Conservation (phyloP, 2,113 vertebrate genomes). For the Lepisosteus osseus region DNA sequence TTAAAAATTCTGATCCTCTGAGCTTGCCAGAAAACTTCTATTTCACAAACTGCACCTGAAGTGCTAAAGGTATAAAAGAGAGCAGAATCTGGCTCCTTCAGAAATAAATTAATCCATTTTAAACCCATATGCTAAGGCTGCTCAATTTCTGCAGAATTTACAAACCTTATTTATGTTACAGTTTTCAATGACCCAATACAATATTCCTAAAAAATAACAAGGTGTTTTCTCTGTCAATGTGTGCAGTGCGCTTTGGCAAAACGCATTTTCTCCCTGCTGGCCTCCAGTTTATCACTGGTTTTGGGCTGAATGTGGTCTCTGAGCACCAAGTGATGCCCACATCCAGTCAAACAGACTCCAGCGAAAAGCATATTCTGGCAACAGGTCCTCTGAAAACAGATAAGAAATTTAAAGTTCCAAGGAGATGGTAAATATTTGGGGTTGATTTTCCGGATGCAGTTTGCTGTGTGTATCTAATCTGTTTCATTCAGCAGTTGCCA, state of each 20-base stretch:
- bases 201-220: too few relatives aligned
- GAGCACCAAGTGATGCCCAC: background rate
- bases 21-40: conserved; percentile 26
- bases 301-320: background rate
- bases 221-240: background rate
- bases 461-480: too few relatives aligned
- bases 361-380: too few relatives aligned
- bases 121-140: conserved; percentile 36
- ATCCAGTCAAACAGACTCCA: too few relatives aligned
- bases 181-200: too few relatives aligned
- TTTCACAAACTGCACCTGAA: conserved; percentile 22
- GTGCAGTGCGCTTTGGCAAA: background rate
- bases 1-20: conserved; percentile 25
- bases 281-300: background rate
- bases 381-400: too few relatives aligned
- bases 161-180: too few relatives aligned
- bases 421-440: too few relatives aligned
- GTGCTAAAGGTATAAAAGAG: conserved; percentile 6
- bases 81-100: conserved; percentile 15
- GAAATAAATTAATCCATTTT: conserved; percentile 31
- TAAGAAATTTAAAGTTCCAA: too few relatives aligned
- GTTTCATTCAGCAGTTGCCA: too few relatives aligned
- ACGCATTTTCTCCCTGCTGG: background rate
- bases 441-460: too few relatives aligned
- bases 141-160: conserved; percentile 4